Percentiles rank a stretch among this genome's conserved stretches.
phyloP scores from a whole-genome alignment of 2,797 vertebrate species.

The Tragelaphus oryx region DNA sequence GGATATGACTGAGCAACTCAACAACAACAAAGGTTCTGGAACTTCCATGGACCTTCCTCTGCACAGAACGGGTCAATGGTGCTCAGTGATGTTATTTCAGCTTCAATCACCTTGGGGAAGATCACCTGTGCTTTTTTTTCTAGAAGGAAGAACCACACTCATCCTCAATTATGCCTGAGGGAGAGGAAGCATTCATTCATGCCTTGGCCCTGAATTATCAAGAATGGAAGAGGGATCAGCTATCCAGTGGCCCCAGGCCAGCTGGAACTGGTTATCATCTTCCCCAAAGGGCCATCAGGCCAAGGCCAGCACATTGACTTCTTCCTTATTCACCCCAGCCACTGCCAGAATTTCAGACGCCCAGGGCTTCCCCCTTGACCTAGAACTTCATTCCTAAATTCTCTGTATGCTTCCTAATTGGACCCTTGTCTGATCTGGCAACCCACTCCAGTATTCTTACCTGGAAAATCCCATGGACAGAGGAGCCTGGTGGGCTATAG shows the following conservation, averaged over 20 bases:
- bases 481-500: too few species aligned
- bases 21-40: background rate
- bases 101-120: background rate
- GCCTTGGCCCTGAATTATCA: background rate
- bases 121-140: background rate
- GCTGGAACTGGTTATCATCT: background rate
- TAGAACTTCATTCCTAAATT: background rate
- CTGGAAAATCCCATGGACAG: too few species aligned
- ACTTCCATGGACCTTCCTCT: background rate
- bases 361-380: background rate
- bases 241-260: background rate
- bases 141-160: background rate
- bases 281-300: background rate
- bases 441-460: too few species aligned
- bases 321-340: background rate
- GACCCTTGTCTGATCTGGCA: background rate
- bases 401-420: background rate
- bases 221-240: background rate
- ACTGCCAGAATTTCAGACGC: background rate
- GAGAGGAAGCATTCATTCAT: background rate
- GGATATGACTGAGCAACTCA: background rate
- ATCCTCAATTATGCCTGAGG: background rate
- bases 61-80: background rate
- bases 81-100: background rate
- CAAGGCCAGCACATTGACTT: background rate